phyloP scores from a whole-genome alignment of 2,113 vertebrate genomes.

The Zingel zingel region DNA sequence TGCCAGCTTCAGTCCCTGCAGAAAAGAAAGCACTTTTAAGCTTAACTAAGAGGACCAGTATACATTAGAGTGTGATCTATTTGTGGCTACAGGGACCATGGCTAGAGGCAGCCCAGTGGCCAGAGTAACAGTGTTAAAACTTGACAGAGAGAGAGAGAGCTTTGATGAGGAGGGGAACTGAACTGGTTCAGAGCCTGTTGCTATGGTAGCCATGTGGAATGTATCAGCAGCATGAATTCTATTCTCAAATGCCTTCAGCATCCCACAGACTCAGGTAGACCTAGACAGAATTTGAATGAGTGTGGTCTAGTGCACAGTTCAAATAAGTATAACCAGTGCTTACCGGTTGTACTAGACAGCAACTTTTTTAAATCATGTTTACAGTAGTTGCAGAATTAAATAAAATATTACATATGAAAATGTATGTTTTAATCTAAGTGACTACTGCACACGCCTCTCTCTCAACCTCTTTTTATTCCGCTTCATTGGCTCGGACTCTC shows the following conservation, averaged over 20 bases:
- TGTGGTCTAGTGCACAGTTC: not conserved
- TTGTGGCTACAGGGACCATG: slow-evolving; percentile 19
- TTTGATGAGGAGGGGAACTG: slow-evolving; percentile 66
- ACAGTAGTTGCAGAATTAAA: not conserved
- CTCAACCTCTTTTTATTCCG: not conserved
- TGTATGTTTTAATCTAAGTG: not conserved
- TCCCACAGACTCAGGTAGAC: slow-evolving; percentile 70
- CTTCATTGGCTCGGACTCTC: not conserved
- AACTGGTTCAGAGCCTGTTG: slow-evolving; percentile 78
- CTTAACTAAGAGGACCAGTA: slow-evolving; percentile 6
- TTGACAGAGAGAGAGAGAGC: slow-evolving; percentile 47
- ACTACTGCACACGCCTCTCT: not conserved
- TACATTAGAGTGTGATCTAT: slow-evolving; percentile 27
- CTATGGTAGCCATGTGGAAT: slow-evolving; percentile 82
- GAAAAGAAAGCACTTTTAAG: not conserved
- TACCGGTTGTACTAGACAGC: not conserved
- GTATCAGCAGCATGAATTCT: slow-evolving; percentile 73
- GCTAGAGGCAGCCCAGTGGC: slow-evolving; percentile 19
- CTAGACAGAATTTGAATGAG: slow-evolving; percentile 71
- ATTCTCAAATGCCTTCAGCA: slow-evolving; percentile 72
- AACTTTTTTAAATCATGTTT: not conserved
- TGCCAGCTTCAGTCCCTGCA: not conserved
- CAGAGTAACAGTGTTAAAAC: slow-evolving; percentile 38
- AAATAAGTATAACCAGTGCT: not conserved
- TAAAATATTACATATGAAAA: not conserved